phyloP scores from a whole-genome alignment of 2,797 vertebrate species.

The Melanotaenia maccullochi region DNA sequence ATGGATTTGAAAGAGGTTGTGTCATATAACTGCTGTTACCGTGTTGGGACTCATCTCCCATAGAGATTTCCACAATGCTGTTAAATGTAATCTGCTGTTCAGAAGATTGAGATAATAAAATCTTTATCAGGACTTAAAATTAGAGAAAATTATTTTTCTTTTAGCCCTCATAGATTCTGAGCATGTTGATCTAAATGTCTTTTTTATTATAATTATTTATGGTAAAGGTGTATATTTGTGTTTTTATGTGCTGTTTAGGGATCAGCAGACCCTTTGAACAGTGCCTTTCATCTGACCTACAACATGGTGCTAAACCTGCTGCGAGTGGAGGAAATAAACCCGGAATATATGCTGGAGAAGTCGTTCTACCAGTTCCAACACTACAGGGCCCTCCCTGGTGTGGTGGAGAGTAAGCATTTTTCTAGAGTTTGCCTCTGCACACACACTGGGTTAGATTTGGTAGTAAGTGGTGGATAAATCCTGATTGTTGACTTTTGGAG shows the following conservation, averaged over 20 bases:
- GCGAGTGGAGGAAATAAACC: slow-evolving; percentile 97
- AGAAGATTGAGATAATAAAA: slow-evolving; percentile 20
- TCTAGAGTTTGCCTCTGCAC: background rate
- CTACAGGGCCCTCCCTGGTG: slow-evolving; percentile 94
- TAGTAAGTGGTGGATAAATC: background rate
- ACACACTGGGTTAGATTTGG: background rate
- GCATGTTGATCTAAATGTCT: background rate
- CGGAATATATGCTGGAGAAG: slow-evolving; percentile 98
- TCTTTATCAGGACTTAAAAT: background rate
- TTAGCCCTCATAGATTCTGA: background rate
- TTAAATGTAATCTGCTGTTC: slow-evolving; percentile 18
- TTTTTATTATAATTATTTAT: background rate
- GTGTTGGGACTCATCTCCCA: background rate
- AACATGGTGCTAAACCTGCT: slow-evolving; percentile 98
- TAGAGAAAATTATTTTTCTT: slow-evolving; percentile 7
- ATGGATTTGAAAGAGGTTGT: slow-evolving; percentile 21
- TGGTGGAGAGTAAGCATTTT: slow-evolving; percentile 92
- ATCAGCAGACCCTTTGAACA: slow-evolving; percentile 95
- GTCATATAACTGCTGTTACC: slow-evolving; percentile 19
- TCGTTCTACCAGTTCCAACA: slow-evolving; percentile 99
- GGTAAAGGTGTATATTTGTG: background rate
- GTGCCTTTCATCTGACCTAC: slow-evolving; percentile 96
- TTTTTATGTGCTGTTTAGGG: slow-evolving; percentile 78
- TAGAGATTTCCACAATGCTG: slow-evolving; percentile 17
- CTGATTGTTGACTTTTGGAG: background rate